These are phyloP conservation scores for Nephila pilipes DNA, from an alignment of 1,140 invertebrate species.

Conservation along the genomic window DNA sequence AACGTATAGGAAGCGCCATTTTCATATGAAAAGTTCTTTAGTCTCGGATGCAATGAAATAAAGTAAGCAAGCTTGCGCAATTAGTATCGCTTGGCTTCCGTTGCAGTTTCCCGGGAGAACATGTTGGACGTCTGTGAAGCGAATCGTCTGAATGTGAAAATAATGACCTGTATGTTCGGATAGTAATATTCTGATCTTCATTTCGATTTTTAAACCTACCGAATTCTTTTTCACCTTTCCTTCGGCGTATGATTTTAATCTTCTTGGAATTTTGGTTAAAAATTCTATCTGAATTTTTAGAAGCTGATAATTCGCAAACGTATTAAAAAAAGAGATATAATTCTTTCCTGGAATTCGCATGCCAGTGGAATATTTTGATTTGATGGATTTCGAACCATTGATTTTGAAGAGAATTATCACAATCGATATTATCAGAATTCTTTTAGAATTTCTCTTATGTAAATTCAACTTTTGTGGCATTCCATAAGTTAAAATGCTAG, in stretches of 20 bases:
- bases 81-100: slow-evolving; percentile 26
- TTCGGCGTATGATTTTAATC: background rate
- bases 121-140: background rate
- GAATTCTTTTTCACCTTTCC: background rate
- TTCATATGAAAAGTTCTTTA: slow-evolving; percentile 8
- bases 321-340: background rate
- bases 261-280: background rate
- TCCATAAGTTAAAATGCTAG: no score
- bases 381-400: background rate
- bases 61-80: background rate
- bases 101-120: slow-evolving; percentile 41
- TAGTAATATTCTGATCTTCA: background rate
- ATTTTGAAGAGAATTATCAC: background rate
- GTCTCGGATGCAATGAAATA: slow-evolving; percentile 23
- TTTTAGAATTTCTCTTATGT: no score
- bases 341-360: background rate
- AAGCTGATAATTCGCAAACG: background rate
- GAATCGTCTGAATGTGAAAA: slow-evolving; percentile 22
- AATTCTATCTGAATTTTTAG: background rate
- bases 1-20: slow-evolving; percentile 6
- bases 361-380: background rate
- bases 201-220: background rate
- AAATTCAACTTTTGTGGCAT: no score
- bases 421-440: no score
- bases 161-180: background rate